phyloP scores from a whole-genome alignment of 2,888 invertebrate species.

The Acronicta psi region DNA sequence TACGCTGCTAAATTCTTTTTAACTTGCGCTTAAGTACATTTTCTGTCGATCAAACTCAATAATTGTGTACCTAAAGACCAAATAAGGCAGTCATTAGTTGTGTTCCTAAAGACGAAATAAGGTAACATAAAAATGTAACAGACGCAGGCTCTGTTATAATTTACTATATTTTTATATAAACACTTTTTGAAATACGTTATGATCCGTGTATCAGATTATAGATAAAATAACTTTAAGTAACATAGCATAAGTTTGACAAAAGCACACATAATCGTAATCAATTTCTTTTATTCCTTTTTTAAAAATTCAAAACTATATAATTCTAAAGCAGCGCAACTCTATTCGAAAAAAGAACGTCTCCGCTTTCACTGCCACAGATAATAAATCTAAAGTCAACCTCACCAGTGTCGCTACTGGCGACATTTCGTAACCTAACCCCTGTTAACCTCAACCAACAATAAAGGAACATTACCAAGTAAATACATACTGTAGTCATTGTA shows the following conservation, averaged over 20 bases:
- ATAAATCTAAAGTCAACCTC: constrained; percentile 50
- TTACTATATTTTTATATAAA: too few relatives aligned
- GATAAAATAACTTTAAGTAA: not conserved
- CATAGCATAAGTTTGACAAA: not conserved
- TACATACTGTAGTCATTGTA: constrained; percentile 78
- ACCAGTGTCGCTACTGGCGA: constrained; percentile 52
- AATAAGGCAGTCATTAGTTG: not conserved
- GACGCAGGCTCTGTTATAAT: too few relatives aligned
- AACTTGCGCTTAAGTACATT: too few relatives aligned
- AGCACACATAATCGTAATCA: constrained; percentile 3
- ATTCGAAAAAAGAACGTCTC: constrained; percentile 41
- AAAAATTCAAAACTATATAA: constrained; percentile 27
- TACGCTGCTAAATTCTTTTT: constrained; percentile 13
- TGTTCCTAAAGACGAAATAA: not conserved
- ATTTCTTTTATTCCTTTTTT: constrained; percentile 7
- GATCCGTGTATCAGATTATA: not conserved
- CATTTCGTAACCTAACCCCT: constrained; percentile 80
- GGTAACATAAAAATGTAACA: not conserved
- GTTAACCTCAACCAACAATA: constrained; percentile 77
- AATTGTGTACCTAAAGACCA: too few relatives aligned
- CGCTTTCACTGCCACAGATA: constrained; percentile 55
- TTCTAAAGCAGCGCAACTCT: constrained; percentile 12
- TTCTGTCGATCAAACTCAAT: too few relatives aligned
- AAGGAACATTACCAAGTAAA: constrained; percentile 82
- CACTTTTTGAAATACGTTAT: not conserved